Evolutionary conservation across 2,113 vertebrate genomes (phyloP).

Genomic region (Probosciger aterrimus): DNA sequence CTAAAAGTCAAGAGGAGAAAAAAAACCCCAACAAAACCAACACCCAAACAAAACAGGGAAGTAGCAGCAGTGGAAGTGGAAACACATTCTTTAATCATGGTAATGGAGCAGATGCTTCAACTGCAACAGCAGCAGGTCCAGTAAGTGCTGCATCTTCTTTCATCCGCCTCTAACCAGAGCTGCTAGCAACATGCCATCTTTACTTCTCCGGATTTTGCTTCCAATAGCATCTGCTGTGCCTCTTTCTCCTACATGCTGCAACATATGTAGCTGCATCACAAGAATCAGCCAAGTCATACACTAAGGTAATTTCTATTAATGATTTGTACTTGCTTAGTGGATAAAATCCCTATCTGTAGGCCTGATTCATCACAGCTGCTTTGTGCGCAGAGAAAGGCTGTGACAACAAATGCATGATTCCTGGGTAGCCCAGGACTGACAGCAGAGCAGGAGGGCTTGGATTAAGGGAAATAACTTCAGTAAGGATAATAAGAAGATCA

Average conservation of each 20-base stretch:
- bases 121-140: conserved; percentile 58
- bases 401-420: not conserved
- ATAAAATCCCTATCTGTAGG: conserved; percentile 4
- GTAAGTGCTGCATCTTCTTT: conserved; percentile 52
- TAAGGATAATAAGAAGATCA: not conserved
- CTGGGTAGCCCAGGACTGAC: not conserved
- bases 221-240: conserved; percentile 65
- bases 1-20: not conserved
- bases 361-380: conserved; percentile 30
- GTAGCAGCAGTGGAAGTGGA: conserved; percentile 7
- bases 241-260: conserved; percentile 39
- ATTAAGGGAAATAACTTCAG: not conserved
- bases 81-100: conserved; percentile 44
- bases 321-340: conserved; percentile 45
- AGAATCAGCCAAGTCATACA: conserved; percentile 55
- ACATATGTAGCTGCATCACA: conserved; percentile 45
- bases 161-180: conserved; percentile 45
- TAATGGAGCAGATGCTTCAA: conserved; percentile 65
- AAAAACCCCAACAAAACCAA: not conserved
- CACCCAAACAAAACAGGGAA: not conserved
- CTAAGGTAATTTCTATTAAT: conserved; percentile 64
- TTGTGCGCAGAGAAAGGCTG: not conserved
- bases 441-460: not conserved
- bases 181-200: conserved; percentile 53
- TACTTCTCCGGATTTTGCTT: conserved; percentile 57